Evolutionary conservation across 1,140 invertebrate species (phyloP), one percentile per base, ranked within the genome.

Genomic region (Macrobrachium rosenbergii): DNA sequence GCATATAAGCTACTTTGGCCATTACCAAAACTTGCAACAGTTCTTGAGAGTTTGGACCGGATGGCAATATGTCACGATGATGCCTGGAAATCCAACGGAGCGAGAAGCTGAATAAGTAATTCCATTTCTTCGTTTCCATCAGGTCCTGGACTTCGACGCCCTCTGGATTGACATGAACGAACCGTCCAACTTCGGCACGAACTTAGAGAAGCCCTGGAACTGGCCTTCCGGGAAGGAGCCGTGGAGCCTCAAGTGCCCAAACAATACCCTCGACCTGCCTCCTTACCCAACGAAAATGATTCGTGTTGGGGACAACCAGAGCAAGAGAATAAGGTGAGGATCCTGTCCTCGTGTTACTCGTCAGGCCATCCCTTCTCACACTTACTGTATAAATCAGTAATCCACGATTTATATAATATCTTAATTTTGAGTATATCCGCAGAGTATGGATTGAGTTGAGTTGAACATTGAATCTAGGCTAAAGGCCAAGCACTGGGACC

Each of bases 101-200:
- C 12, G 2, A 52, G 12, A 0, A 52, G 6, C 52, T 52, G 52
- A 8, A 52, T 10, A 12, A 8, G 12, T 12, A 52, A 10, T 52
- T 52, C 52, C 12, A 52, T 52, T 10, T 12, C 12, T 52, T 52
- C 6, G 12, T 7, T 21, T 11, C 21, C 11, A 16, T 16, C 67
- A 88, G 83, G 69, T 72, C 14, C 76, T 90, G 45, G 59, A 67
- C 60, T 89, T 88, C 62, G 90, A 91, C 58, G 90, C 89, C 43
- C 83, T 90, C 19, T 90, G 90, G 90, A 90, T 90, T 52, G 90
- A 91, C 80, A 91, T 91, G 91, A 92, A 92, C 86, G 91, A 92
- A 64, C 91, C 91, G 19, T 90, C 91, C 60, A 91, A 91, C 87
- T 92, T 92, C 91, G 92, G 91, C 21, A 92, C 92, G 2, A 92